A percentile compares a stretch with the other conserved stretches of the same genome.
Evolutionary conservation across 92 coral and sea anemone genomes (phyloP).

Genomic region (Actinostola sp.): DNA sequence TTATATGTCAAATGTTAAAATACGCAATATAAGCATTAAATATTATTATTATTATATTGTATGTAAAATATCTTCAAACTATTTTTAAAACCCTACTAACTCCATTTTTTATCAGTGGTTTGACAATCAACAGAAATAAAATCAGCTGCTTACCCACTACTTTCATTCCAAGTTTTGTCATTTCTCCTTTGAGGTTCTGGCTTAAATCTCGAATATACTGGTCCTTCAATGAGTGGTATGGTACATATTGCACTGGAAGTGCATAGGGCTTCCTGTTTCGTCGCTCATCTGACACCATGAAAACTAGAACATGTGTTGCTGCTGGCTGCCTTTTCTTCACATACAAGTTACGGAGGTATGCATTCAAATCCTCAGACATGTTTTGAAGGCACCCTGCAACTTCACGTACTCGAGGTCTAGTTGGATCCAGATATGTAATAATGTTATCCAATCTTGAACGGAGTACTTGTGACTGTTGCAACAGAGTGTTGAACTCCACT

Average conservation of each 20-base stretch:
- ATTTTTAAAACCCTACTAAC: too few species aligned
- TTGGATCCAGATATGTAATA: slow-evolving; percentile 19
- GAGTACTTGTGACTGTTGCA: slow-evolving; percentile 53
- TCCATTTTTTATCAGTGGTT: too few species aligned
- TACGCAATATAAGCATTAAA: too few species aligned
- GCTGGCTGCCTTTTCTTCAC: slow-evolving; percentile 65
- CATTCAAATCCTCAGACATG: neutral
- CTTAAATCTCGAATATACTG: slow-evolving; percentile 60
- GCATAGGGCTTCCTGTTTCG: slow-evolving; percentile 53
- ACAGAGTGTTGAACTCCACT: slow-evolving; percentile 65
- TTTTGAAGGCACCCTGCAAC: slow-evolving; percentile 7
- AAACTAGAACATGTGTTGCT: slow-evolving; percentile 60
- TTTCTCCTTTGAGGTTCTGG: slow-evolving; percentile 35
- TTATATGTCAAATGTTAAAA: too few species aligned
- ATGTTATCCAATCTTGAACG: slow-evolving; percentile 6
- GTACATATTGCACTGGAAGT: slow-evolving; percentile 68
- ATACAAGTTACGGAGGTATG: slow-evolving; percentile 30
- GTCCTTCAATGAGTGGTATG: slow-evolving; percentile 49
- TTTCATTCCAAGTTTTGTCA: slow-evolving; percentile 30
- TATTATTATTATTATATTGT: too few species aligned
- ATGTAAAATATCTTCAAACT: too few species aligned
- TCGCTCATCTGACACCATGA: slow-evolving; percentile 51
- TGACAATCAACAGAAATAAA: too few species aligned
- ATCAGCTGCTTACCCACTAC: slow-evolving; percentile 60
- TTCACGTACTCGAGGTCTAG: slow-evolving; percentile 10